Percentiles rank a stretch among this genome's conserved stretches.
Conservation (phyloP, 2,888 invertebrate genomes). For the Ommatoiulus sabulosus region DNA sequence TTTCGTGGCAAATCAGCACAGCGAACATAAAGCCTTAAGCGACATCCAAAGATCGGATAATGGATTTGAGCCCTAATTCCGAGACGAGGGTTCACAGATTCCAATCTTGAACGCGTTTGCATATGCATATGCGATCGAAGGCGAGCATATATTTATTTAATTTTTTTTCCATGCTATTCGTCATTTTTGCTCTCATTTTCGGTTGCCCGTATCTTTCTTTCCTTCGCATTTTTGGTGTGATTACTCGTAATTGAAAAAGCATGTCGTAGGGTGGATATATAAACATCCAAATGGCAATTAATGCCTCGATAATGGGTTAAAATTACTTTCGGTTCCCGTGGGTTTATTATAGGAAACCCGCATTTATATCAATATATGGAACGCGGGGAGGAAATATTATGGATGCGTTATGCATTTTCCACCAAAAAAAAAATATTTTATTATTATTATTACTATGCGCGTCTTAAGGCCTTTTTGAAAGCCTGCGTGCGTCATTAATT, state of each 20-base stretch:
- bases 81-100: neutral
- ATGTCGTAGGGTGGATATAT: conserved; percentile 54
- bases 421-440: conserved; percentile 22
- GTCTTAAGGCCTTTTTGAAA: conserved; percentile 36
- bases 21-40: neutral
- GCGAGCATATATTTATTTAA: conserved; percentile 26
- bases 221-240: conserved; percentile 17
- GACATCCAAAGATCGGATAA: neutral
- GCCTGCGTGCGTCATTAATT: conserved; percentile 36
- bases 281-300: conserved; percentile 56
- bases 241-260: conserved; percentile 55
- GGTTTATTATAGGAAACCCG: conserved; percentile 52
- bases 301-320: conserved; percentile 55
- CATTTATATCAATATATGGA: conserved; percentile 50
- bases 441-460: conserved; percentile 16
- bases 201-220: neutral
- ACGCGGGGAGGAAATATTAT: conserved; percentile 51
- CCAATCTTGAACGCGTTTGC: neutral
- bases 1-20: neutral
- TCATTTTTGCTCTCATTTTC: conserved; percentile 34
- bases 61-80: neutral
- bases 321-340: conserved; percentile 55
- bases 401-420: conserved; percentile 40
- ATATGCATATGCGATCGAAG: conserved; percentile 18
- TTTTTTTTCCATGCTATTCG: conserved; percentile 18